phyloP scores from a whole-genome alignment of 2,797 vertebrate genomes.

The Pseudochirops corinnae region DNA sequence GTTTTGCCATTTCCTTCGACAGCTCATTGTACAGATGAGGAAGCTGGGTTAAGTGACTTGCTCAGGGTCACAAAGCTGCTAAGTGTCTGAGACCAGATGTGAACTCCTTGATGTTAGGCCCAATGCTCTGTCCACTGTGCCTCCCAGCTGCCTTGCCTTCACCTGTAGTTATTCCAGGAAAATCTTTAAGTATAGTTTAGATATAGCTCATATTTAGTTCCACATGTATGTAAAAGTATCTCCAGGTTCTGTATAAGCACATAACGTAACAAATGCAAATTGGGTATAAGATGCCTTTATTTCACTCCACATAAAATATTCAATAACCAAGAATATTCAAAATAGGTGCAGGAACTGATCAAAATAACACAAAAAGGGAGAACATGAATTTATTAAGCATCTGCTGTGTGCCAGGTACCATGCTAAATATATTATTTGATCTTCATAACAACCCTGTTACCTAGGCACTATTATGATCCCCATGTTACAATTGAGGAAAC shows the following conservation, averaged over 20 bases:
- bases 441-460: too few relatives aligned
- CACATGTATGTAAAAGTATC: background rate
- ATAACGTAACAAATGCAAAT: background rate
- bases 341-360: too few relatives aligned
- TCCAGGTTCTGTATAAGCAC: background rate
- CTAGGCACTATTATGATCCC: too few relatives aligned
- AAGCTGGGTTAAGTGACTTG: background rate
- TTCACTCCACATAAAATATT: background rate
- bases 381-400: too few relatives aligned
- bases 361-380: too few relatives aligned
- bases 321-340: background rate
- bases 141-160: background rate
- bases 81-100: background rate
- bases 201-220: background rate
- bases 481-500: too few relatives aligned
- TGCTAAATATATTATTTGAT: too few relatives aligned
- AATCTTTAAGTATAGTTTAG: background rate
- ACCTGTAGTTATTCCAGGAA: background rate
- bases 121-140: background rate
- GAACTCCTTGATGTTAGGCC: background rate
- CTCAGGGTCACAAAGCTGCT: background rate
- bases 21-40: background rate
- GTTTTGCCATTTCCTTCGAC: background rate
- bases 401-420: too few relatives aligned
- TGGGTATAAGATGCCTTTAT: background rate